Evolutionary conservation across 2,113 vertebrate genomes (phyloP), one percentile per base, ranked within the genome.

Genomic region (Alethe diademata): DNA sequence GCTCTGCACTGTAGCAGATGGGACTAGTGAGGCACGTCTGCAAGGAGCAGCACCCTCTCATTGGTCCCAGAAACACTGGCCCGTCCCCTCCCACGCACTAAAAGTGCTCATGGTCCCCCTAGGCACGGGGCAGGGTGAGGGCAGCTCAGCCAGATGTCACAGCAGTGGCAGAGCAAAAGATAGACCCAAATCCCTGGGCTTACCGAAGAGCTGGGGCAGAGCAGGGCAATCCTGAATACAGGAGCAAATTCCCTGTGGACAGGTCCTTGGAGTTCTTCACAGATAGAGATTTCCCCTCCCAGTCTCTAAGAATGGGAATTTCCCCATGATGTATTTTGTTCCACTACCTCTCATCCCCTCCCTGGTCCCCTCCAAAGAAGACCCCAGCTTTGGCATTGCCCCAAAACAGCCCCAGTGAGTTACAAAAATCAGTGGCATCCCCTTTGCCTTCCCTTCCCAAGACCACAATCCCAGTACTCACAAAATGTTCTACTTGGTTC

Each of bases 341-440:
- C 8, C 4, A 0, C 29, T 54, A 24, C 35, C 3, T 54, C 23
- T 85, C 3, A 2, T 51, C 29, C 15, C 36, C 6, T 64, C 33
- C 26, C 29, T 54, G 7, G 13, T 69, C 7, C 7, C 15, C 11
- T 47, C 25, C 18, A 38, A 47, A 42, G 64, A 73, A 40, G 25
- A 73, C 4, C 3, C 2, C 0, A 2, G 26, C 35, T 66, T 58
- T 1, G 1, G 23, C 29, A 47, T 26, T 5, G 0, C 26, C 50
- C 19, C 78, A 70, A 26, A 28, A 11, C 1, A 4, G 6, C 9
- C 11, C 5, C 1, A 0, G 8, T 15, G 7, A 35, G 24, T 4
- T 70, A 28, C 42, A 50, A 10, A 47, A 6, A 15, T 24, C 29
- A 64, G 9, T 29, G 35, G 29, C 2, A 4, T 4, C 5, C 2